Percentiles rank a stretch among this genome's conserved stretches.
These are phyloP conservation scores for Eristalis pertinax DNA, from an alignment of 2,888 invertebrate genomes.

Conservation along the genomic window DNA sequence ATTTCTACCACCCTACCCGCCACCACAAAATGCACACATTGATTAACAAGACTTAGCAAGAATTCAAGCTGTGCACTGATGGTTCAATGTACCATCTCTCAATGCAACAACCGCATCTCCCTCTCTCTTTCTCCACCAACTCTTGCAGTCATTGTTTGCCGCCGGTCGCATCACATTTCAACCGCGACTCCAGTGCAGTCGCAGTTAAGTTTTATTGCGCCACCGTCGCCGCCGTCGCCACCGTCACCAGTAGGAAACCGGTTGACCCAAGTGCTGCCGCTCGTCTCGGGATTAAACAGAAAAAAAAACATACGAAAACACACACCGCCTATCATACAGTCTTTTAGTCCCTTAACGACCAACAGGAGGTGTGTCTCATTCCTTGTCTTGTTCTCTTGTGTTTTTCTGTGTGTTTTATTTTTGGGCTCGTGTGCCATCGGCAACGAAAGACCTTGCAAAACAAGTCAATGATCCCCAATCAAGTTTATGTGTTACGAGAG, in stretches of 20 bases:
- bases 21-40: neutral
- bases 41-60: neutral
- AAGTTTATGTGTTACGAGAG: constrained; percentile 45
- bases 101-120: neutral
- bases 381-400: neutral
- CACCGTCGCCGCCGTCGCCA: neutral
- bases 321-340: too few relatives aligned
- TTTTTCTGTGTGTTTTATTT: neutral
- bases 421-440: constrained; percentile 31
- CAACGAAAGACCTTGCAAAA: constrained; percentile 61
- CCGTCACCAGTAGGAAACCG: constrained; percentile 43
- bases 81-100: neutral
- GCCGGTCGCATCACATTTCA: constrained; percentile 10
- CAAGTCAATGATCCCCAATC: constrained; percentile 71
- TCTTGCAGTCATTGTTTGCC: constrained; percentile 1
- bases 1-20: neutral
- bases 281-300: neutral
- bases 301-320: too few relatives aligned
- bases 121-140: neutral
- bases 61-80: neutral
- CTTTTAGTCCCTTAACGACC: constrained; percentile 41
- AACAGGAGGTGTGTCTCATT: constrained; percentile 38
- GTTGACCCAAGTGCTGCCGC: constrained; percentile 39
- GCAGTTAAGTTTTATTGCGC: constrained; percentile 18
- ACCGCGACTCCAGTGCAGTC: constrained; percentile 34